Conservation (phyloP, 2,888 invertebrate species). For the Stomorhina lunata region DNA sequence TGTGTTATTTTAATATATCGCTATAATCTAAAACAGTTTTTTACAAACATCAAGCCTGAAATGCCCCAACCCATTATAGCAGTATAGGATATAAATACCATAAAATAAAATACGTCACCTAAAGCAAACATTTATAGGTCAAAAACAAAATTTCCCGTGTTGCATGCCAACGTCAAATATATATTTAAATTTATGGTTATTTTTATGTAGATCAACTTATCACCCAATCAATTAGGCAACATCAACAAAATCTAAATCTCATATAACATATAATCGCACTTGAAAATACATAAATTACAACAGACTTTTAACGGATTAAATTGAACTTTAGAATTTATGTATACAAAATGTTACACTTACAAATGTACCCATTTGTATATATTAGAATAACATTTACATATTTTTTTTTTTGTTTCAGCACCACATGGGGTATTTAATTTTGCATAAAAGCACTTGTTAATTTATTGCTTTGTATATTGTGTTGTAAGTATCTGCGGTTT, state of each 20-base stretch:
- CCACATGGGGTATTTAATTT: conserved; percentile 43
- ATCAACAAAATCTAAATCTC: conserved; percentile 37
- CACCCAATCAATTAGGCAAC: conserved; percentile 46
- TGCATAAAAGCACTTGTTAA: conserved; percentile 37
- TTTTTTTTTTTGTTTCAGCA: background rate
- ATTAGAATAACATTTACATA: background rate
- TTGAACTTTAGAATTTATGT: background rate
- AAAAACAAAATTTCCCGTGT: conserved; percentile 9
- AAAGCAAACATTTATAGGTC: background rate
- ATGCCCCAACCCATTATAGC: no score
- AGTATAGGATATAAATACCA: no score
- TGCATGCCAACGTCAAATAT: background rate
- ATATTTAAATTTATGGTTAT: conserved; percentile 31
- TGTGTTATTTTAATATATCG: no score
- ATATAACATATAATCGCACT: conserved; percentile 37
- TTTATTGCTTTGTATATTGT: background rate
- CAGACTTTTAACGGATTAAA: conserved; percentile 7
- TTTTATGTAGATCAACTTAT: conserved; percentile 41
- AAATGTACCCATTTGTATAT: background rate
- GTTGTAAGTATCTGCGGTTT: conserved; percentile 4
- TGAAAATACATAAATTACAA: conserved; percentile 44
- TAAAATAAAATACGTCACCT: conserved; percentile 6
- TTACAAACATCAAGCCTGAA: no score
- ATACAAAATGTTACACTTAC: background rate
- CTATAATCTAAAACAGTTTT: no score